Conservation (phyloP, 2,113 vertebrate species). For the Halichoerus grypus region DNA sequence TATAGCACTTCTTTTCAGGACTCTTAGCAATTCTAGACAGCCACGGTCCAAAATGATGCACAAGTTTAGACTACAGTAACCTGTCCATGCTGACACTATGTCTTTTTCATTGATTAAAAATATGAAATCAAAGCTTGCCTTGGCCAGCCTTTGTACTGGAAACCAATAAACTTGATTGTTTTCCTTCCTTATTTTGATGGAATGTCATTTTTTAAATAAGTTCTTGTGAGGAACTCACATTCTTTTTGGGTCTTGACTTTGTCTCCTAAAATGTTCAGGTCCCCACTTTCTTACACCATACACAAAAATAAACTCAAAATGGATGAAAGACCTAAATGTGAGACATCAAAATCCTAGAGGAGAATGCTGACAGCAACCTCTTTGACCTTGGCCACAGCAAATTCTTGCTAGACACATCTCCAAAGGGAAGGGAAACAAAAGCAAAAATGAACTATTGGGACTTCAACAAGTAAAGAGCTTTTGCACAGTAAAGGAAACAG, state of each 20-base stretch:
- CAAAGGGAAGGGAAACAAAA: background rate
- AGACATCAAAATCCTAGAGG: background rate
- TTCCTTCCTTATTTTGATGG: slow-evolving; percentile 23
- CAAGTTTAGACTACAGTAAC: background rate
- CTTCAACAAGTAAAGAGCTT: background rate
- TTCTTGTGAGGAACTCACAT: background rate
- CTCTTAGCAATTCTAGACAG: background rate
- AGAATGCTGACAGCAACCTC: background rate
- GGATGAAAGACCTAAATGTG: background rate
- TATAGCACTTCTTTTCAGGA: background rate
- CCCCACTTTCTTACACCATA: background rate
- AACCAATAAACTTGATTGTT: background rate
- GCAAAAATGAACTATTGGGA: background rate
- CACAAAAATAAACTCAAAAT: background rate
- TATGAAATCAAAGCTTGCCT: background rate
- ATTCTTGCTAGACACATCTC: background rate
- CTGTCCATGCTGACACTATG: background rate
- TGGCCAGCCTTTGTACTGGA: background rate
- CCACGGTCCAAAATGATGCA: background rate
- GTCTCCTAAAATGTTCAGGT: slow-evolving; percentile 26
- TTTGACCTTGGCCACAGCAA: background rate
- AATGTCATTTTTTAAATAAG: background rate
- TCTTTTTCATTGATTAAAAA: background rate
- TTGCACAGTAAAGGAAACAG: background rate
- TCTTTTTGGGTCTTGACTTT: background rate